phyloP scores from a whole-genome alignment of 2,797 vertebrate genomes.

The Dendrocincla fuliginosa region DNA sequence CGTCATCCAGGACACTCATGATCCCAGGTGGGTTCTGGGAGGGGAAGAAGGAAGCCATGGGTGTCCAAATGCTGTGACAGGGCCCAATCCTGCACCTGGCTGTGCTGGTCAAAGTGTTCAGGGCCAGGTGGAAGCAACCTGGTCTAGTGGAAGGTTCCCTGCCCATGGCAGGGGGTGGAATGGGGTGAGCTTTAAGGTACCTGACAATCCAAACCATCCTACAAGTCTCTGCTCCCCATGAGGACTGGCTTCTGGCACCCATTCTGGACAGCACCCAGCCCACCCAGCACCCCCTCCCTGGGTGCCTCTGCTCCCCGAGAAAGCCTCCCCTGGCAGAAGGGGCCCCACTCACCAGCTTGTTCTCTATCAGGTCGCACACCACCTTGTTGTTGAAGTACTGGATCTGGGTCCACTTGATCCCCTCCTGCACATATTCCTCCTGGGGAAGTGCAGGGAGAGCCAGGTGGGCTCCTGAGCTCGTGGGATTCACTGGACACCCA shows the following conservation, averaged over 20 bases:
- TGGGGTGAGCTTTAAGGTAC: background rate
- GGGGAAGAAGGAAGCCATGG: background rate
- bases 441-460: slow-evolving; percentile 45
- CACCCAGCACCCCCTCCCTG: fast-evolving
- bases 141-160: background rate
- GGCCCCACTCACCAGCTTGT: slow-evolving; percentile 87
- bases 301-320: background rate
- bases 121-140: background rate
- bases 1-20: slow-evolving; percentile 95
- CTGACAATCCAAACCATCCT: background rate
- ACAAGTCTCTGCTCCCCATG: background rate
- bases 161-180: background rate
- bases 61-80: background rate
- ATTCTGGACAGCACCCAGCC: background rate
- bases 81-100: background rate
- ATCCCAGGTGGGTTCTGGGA: slow-evolving; percentile 90
- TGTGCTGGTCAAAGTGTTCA: background rate
- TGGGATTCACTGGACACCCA: background rate
- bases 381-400: slow-evolving; percentile 99
- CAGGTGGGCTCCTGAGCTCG: fast-evolving
- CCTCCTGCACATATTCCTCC: slow-evolving; percentile 98
- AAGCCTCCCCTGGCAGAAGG: fast-evolving
- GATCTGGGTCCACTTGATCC: slow-evolving; percentile 95
- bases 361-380: slow-evolving; percentile 98
- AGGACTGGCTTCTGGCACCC: background rate